These are phyloP conservation scores for Callopanchax toddi DNA, from an alignment of 2,113 vertebrate species.

Conservation along the genomic window DNA sequence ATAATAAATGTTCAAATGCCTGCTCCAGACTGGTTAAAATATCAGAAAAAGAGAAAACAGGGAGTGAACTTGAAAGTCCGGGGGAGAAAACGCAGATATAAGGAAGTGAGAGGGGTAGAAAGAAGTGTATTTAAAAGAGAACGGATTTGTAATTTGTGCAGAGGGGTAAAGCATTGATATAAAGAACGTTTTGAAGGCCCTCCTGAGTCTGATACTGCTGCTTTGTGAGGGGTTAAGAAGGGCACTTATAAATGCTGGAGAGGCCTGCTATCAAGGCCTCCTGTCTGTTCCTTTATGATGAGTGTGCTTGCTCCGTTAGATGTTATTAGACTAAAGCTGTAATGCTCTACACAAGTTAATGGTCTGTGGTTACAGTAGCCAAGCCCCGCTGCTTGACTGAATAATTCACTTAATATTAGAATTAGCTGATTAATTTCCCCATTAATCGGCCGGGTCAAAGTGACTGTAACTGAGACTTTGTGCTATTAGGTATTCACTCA, in stretches of 20 bases:
- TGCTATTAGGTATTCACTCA: slow-evolving; percentile 16
- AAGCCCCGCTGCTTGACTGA: slow-evolving; percentile 56
- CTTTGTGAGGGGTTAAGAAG: slow-evolving; percentile 30
- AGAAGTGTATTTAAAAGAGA: slow-evolving; percentile 17
- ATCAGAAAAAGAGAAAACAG: slow-evolving; percentile 4
- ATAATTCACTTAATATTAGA: slow-evolving; percentile 65
- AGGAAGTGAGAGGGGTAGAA: background rate
- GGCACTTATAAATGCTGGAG: slow-evolving; percentile 27
- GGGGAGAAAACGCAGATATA: slow-evolving; percentile 3
- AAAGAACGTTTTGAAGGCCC: slow-evolving; percentile 36
- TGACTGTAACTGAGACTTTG: slow-evolving; percentile 48
- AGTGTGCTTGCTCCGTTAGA: slow-evolving; percentile 51
- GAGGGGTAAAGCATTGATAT: slow-evolving; percentile 9
- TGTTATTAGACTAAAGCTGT: slow-evolving; percentile 47
- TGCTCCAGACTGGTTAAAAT: slow-evolving; percentile 26
- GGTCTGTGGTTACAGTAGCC: slow-evolving; percentile 54
- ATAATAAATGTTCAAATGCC: slow-evolving; percentile 8
- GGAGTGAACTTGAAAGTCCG: background rate
- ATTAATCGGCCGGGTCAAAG: slow-evolving; percentile 61
- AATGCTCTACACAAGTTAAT: slow-evolving; percentile 55
- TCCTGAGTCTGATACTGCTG: slow-evolving; percentile 17
- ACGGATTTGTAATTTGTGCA: slow-evolving; percentile 23
- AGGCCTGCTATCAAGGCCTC: slow-evolving; percentile 23
- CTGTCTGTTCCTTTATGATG: slow-evolving; percentile 46
- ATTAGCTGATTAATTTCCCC: slow-evolving; percentile 69